Base-by-base conservation (phyloP, 2,797 vertebrate species). In the Xiphorhynchus erythropygius region DNA sequence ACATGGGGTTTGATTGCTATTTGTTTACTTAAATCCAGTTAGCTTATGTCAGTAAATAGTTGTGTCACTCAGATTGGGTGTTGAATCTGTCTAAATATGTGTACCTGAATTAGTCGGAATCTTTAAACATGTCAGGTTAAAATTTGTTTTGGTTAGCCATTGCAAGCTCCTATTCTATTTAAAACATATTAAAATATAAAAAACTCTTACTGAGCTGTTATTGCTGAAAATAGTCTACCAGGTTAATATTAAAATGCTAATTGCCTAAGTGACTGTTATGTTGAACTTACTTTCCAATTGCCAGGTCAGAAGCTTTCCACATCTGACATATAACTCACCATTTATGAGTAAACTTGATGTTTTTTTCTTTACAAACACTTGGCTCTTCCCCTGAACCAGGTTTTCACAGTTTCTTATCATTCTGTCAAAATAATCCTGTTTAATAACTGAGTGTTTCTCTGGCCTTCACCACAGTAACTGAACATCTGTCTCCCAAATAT, bases 21-120 rank as follows among this genome's bases (percentile, higher is more conserved):
- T 94, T 90, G 62, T 93, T 96, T 90, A 44, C 86, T 82, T 81
- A 74, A 84, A 87, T 89, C 52, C 10, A 4, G 27, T 70, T 84
- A 56, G 41, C 44, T 67, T 89, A 76, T 87, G 55, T 94, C 89
- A 81, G 74, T 73, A 87, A 82, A 82, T 82, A 73, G 49, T 49
- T 82, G n/a, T 65, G 47, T 92, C 18, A 25, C 59, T 89, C 22
- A 16, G 74, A 55, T 5, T 39, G 63, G 82, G 33, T 65, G 64
- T 71, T 92, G 73, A 55, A 73, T 76, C 63, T 87, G 3, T 65
- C 70, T 84, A 55, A 84, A 74, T 90, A 77, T 11, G 5, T 64
- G 56, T 87, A 50, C 10, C 19, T 77, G 65, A 91, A 64, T 60
- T 85, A 37, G 41, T 75, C 55, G 4, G 1, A 78, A 78, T 86